Percentiles rank a stretch among this genome's conserved stretches.
Conservation (phyloP, 64 coral and sea anemone species). For the Montipora cactus region DNA sequence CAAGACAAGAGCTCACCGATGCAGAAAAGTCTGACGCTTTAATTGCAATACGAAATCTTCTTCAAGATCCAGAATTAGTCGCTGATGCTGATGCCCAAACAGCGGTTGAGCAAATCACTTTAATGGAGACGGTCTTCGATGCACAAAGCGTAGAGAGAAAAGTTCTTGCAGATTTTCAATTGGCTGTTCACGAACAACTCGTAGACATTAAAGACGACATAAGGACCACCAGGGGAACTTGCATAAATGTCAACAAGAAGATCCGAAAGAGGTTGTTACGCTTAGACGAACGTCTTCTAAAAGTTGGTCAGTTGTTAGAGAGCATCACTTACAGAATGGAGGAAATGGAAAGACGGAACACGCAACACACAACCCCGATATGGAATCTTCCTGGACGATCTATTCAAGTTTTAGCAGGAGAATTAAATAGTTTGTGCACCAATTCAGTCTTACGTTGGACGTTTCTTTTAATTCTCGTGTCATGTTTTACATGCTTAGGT, state of each 20-base stretch:
- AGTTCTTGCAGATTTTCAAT: constrained; percentile 47
- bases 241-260: neutral
- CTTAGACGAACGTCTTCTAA: neutral
- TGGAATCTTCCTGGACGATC: neutral
- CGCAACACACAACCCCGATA: neutral
- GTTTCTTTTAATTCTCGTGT: neutral
- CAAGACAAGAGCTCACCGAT: constrained; percentile 60
- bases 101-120: constrained; percentile 32
- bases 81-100: constrained; percentile 50
- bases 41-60: constrained; percentile 17
- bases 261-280: neutral
- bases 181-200: constrained; percentile 10
- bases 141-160: constrained; percentile 44
- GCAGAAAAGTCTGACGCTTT: constrained; percentile 56
- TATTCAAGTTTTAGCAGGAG: neutral
- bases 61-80: constrained; percentile 53
- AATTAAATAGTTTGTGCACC: neutral
- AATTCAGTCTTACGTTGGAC: neutral
- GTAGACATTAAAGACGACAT: constrained; percentile 22
- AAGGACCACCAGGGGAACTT: neutral
- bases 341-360: neutral
- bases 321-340: neutral
- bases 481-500: neutral
- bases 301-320: neutral
- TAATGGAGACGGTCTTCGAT: constrained; percentile 47